Conservation (phyloP, 2,797 vertebrate species). For the Pipistrellus nathusii region DNA sequence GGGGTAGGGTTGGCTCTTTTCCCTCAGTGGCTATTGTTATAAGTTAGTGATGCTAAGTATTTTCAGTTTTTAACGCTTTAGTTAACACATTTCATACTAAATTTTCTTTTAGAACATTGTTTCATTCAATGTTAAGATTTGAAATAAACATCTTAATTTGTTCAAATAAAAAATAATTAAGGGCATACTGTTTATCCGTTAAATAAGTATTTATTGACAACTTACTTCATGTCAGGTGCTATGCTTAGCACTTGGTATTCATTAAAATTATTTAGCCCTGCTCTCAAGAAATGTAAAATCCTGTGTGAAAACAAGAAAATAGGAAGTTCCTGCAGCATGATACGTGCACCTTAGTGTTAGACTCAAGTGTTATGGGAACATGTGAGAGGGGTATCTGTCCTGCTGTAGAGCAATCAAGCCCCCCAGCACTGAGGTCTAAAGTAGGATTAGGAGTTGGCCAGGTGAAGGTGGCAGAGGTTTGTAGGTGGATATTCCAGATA, state of each 20-base stretch:
- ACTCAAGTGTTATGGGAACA: not conserved
- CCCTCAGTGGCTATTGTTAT: not conserved
- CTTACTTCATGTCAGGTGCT: not conserved
- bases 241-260: not conserved
- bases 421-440: not conserved
- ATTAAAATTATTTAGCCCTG: not conserved
- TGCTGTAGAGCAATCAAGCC: not conserved
- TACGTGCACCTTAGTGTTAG: not conserved
- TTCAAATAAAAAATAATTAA: not conserved
- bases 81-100: not conserved
- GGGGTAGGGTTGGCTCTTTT: not conserved
- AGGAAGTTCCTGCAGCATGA: not conserved
- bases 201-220: not conserved
- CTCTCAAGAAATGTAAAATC: not conserved
- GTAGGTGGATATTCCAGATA: not conserved
- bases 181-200: not conserved
- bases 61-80: constrained; percentile 32
- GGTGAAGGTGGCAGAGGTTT: not conserved
- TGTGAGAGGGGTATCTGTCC: not conserved
- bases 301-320: not conserved
- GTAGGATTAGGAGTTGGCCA: not conserved
- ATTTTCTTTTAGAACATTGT: not conserved
- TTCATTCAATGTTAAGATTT: not conserved
- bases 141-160: constrained; percentile 14
- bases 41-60: not conserved